phyloP scores from a whole-genome alignment of 2,113 vertebrate genomes.

The Ammodytes dubius region DNA sequence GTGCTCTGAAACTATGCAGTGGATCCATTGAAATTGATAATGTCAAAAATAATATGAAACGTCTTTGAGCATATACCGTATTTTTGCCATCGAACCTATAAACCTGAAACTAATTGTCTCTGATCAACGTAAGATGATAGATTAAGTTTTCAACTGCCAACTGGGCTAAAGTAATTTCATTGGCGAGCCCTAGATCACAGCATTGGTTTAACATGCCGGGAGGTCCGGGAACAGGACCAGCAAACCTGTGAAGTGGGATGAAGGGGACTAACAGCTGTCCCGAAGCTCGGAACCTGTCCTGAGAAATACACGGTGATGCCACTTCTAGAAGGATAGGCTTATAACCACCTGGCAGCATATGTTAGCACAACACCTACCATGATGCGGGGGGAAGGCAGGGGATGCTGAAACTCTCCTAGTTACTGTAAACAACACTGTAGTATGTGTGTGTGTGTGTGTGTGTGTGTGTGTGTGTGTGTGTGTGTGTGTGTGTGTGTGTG shows the following conservation, averaged over 20 bases:
- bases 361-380: slow-evolving; percentile 46
- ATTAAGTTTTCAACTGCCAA: not conserved
- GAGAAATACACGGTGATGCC: slow-evolving; percentile 32
- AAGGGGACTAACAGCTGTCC: slow-evolving; percentile 62
- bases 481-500: not conserved
- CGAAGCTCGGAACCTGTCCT: slow-evolving; percentile 63
- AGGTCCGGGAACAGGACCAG: not conserved
- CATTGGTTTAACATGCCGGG: not conserved
- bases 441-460: not conserved
- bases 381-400: slow-evolving; percentile 8
- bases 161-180: slow-evolving; percentile 14
- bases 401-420: not conserved
- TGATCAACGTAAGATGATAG: not conserved
- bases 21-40: not conserved
- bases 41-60: not conserved
- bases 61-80: not conserved
- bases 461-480: too few relatives aligned
- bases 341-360: slow-evolving; percentile 44
- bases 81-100: not conserved
- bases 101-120: not conserved
- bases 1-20: not conserved
- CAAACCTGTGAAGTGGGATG: slow-evolving; percentile 36
- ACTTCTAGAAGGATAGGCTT: slow-evolving; percentile 27
- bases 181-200: not conserved
- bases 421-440: not conserved